Conservation (phyloP, 2,113 vertebrate species). For the Barbus barbus region DNA sequence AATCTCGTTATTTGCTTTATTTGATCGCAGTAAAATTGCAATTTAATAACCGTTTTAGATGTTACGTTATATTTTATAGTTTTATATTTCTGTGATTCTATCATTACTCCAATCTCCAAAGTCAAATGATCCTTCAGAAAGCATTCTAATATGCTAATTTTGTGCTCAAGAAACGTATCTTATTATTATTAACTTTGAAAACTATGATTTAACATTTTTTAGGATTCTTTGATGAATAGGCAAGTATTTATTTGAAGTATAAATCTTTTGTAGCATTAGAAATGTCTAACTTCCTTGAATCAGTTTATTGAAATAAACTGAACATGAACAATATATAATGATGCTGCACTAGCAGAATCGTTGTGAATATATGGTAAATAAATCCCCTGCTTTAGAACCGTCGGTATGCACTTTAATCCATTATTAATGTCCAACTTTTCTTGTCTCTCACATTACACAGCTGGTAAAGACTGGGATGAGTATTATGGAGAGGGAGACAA, state of each 20-base stretch:
- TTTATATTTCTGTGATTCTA: no score
- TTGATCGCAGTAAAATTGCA: background rate
- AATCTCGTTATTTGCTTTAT: background rate
- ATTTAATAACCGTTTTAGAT: no score
- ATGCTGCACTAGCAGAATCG: background rate
- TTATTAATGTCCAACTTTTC: background rate
- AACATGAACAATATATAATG: background rate
- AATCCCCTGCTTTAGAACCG: background rate
- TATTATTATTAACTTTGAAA: background rate
- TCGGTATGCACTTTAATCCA: background rate
- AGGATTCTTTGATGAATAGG: no score
- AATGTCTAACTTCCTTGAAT: background rate
- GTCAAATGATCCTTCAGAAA: background rate
- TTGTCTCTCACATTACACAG: slow-evolving; percentile 67
- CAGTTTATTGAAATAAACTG: background rate
- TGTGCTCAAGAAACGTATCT: background rate
- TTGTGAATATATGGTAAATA: background rate
- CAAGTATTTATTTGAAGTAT: no score
- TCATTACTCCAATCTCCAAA: background rate
- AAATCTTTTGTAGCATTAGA: no score
- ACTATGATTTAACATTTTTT: background rate
- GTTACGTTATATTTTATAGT: no score
- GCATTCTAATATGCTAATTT: background rate
- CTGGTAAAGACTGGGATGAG: slow-evolving; percentile 86
- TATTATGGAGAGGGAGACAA: slow-evolving; percentile 83